Evolutionary conservation across 2,888 invertebrate genomes (phyloP), one percentile per base, ranked within the genome.

Genomic region (Leptarthrus brevirostris): DNA sequence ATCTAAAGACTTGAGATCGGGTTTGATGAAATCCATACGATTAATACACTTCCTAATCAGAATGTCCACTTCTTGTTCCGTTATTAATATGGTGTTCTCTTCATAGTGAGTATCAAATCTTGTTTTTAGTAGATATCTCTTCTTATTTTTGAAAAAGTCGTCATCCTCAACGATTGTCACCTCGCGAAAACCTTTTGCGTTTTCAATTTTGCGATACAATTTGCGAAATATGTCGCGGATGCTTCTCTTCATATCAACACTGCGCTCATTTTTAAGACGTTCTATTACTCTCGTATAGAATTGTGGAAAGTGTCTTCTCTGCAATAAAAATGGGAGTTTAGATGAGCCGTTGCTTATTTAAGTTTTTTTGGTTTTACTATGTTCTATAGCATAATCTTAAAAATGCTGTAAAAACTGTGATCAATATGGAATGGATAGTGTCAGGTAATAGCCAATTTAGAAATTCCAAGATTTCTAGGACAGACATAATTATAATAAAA

Each of bases 181-280:
- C 40, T 72, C 34, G 5, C 72, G 71, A 20, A 73, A 74, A 12
- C 77, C 77, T 36, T 75, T 74, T 12, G 58, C 72, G 40, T 74
- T 75, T 52, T 77, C 77, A 54, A 77, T 77, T 72, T 77, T 77
- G 14, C 77, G 74, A 40, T 77, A 77, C 5, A 77, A 52, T 74
- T 77, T 75, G 8, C 77, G 74, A 26, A 77, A 77, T 22, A 75
- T 72, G 44, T 73, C 72, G 1, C 73, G 71, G 16, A 76, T 30
- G 10, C 47, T 47, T 16, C 18, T 22, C 18, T 58, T 53, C 1
- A 26, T 22, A 53, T 74, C 70, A 61, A 74, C 10, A 36, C 30
- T 58, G 1, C 36, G 36, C 14, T 61, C 53, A 14, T 34, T 52
- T 20, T 54, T 61, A 1, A 74, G 30, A 12, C 16, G 36, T 16